Evolutionary conservation across 1,140 invertebrate genomes (phyloP).

Genomic region (Drosophila suzukii): DNA sequence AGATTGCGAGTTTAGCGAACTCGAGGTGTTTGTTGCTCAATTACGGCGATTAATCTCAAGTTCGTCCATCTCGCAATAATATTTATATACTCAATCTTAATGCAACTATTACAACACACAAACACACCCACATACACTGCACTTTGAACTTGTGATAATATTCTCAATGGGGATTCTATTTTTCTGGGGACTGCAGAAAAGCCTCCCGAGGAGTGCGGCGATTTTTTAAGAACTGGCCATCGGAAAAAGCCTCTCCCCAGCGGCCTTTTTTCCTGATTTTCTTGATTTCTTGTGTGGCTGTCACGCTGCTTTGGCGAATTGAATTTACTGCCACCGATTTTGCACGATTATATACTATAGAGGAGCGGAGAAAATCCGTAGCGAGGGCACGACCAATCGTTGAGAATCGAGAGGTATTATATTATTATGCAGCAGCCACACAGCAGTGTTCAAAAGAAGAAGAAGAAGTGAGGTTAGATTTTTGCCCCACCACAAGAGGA

Average conservation of each 20-base stretch:
- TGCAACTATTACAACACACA: conserved; percentile 28
- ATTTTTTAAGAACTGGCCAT: conserved; percentile 51
- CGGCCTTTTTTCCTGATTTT: conserved; percentile 31
- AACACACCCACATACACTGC: conserved; percentile 29
- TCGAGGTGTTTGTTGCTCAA: conserved; percentile 9
- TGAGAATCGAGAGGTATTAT: conserved; percentile 44
- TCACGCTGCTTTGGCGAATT: conserved; percentile 31
- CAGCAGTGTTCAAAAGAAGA: conserved; percentile 23
- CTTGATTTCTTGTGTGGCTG: neutral
- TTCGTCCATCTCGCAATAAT: conserved; percentile 12
- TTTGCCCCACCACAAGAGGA: conserved; percentile 22
- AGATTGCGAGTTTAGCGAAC: conserved; percentile 2
- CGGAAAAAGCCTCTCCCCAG: conserved; percentile 29
- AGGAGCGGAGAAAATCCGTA: conserved; percentile 17
- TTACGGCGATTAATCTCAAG: conserved; percentile 8
- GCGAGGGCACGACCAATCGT: conserved; percentile 45
- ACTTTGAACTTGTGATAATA: conserved; percentile 42
- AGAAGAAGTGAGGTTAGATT: conserved; percentile 57
- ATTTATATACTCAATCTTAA: conserved; percentile 30
- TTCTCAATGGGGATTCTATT: neutral
- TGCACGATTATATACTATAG: conserved; percentile 10
- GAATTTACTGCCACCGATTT: conserved; percentile 29
- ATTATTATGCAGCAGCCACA: conserved; percentile 63
- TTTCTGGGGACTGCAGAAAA: conserved; percentile 7
- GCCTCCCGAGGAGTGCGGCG: conserved; percentile 36